Percentiles rank a stretch among this genome's conserved stretches.
Conservation (phyloP, 2,113 vertebrate genomes). For the Neopipo cinnamomea region DNA sequence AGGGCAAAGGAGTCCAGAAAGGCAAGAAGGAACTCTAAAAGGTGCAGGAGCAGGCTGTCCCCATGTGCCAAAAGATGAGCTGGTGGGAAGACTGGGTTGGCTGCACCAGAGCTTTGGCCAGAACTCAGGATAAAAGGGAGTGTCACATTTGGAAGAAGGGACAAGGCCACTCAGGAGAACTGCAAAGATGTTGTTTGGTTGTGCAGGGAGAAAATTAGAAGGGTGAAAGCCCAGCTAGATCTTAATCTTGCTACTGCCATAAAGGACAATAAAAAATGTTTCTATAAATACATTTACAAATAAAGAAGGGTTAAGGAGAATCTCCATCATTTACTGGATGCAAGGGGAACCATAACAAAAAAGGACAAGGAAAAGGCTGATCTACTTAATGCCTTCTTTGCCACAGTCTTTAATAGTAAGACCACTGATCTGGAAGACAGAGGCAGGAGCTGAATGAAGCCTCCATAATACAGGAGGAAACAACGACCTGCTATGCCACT, state of each 20-base stretch:
- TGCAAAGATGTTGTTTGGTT: neutral
- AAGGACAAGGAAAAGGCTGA: neutral
- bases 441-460: neutral
- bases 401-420: neutral
- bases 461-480: neutral
- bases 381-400: neutral
- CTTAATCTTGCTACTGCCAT: neutral
- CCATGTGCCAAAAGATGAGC: too few species aligned
- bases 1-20: neutral
- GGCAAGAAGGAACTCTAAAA: neutral
- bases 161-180: neutral
- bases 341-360: neutral
- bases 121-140: neutral
- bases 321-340: neutral
- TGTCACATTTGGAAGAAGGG: neutral
- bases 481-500: neutral
- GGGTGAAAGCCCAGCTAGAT: neutral
- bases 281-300: neutral
- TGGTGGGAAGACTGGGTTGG: neutral
- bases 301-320: neutral
- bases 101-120: neutral
- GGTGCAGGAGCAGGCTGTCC: neutral
- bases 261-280: neutral
- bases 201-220: neutral
- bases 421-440: neutral